Base-by-base conservation (phyloP, 1,140 invertebrate species). In the Aphis craccivora region DNA sequence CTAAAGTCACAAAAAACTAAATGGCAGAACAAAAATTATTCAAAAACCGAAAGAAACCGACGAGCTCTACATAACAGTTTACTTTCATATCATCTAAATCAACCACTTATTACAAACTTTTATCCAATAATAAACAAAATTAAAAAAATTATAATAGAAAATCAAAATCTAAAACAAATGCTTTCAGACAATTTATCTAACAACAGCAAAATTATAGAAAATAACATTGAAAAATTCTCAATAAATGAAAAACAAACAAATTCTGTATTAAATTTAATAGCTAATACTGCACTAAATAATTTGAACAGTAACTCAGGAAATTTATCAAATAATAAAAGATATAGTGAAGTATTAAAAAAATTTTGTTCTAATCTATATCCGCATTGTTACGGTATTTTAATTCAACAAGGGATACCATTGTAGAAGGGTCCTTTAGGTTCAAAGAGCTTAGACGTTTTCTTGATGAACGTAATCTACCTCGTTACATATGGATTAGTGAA, bases 401-500 rank as follows among this genome's bases (percentile, higher is more conserved):
- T 67, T 67, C 60, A 67, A 67, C 60, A 67, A 67, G 30, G 30
- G 60, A 67, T 67, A 67, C 7, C 1, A 67, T 67, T 67, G 60
- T 67, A 30, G 60, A 67, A 67, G 60, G 30, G 60, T n/a, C 60
- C 60, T 67, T 67, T 67, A 9, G 60, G 11, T 67, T 67, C 8
- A 67, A 67, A 6, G 60, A 67, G 60, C 30, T 67, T 0, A 67
- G n/a, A 37, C 11, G 2, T 35, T 83, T 89, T 45, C 45, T 51
- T 20, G 88, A 51, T 55, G 30, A 51, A 35, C 30, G 20, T 20
- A n/a, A 51, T n/a, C 51, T 48, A 91, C 45, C 40, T 23, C 35
- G 67, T 67, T 67, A 91, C 30, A 35, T 53, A 35, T 48, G 22
- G 91, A 76, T 94, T 93, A 45, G 55, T n/a, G 48, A 94, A 30